A percentile compares a stretch with the other conserved stretches of the same genome.
Conservation (phyloP, 2,113 vertebrate species). For the Raja brachyura region DNA sequence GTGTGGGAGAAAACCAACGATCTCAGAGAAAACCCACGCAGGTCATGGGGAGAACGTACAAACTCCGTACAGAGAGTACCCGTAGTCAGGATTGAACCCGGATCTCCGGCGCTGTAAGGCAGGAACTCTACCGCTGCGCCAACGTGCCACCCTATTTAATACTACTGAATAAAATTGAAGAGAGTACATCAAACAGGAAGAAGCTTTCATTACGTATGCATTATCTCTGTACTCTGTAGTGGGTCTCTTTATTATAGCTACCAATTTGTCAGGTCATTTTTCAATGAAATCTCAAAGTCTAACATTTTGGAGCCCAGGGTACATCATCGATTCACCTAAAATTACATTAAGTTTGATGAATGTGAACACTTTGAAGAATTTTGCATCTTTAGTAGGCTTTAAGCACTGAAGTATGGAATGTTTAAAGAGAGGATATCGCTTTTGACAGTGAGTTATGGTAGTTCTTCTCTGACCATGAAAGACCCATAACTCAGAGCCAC, state of each 20-base stretch:
- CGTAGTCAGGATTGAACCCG: too few relatives aligned
- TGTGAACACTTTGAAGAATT: slow-evolving; percentile 10
- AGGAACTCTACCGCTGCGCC: too few relatives aligned
- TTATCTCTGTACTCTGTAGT: background rate
- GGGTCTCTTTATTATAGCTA: background rate
- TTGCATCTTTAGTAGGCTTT: slow-evolving; percentile 5
- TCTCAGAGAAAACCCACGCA: too few relatives aligned
- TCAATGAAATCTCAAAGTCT: background rate
- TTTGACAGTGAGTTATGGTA: slow-evolving; percentile 19
- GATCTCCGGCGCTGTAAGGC: too few relatives aligned
- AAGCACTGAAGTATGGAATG: slow-evolving; percentile 25
- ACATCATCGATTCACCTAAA: background rate
- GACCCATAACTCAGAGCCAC: slow-evolving; percentile 15
- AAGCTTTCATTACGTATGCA: background rate
- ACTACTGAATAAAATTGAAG: background rate
- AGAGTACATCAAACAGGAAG: background rate
- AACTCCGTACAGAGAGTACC: too few relatives aligned
- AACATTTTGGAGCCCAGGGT: background rate
- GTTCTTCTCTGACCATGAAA: slow-evolving; percentile 29
- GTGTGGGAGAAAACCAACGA: too few relatives aligned
- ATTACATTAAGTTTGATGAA: slow-evolving; percentile 28
- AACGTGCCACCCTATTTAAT: too few relatives aligned
- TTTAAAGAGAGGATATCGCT: slow-evolving; percentile 7
- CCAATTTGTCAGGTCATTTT: slow-evolving; percentile 7
- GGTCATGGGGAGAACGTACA: too few relatives aligned